Evolutionary conservation across 2,797 vertebrate genomes (phyloP), one percentile per base, ranked within the genome.

Genomic region (Lutjanus campechanus): DNA sequence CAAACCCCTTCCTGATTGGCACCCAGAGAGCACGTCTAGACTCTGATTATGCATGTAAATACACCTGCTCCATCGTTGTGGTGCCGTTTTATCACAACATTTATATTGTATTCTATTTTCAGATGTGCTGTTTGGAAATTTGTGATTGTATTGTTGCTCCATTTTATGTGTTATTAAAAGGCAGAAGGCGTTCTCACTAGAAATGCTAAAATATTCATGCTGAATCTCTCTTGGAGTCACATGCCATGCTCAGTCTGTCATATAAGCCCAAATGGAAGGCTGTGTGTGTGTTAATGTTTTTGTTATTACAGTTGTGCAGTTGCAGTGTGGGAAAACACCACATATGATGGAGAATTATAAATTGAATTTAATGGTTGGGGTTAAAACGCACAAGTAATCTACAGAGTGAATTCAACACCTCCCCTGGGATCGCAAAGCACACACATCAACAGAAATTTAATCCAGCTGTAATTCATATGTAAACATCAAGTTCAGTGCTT

Each of bases 11-110:
- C 79, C 85, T 82, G 89, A 91, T 78, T 90, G 85, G 88, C 86
- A 84, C 87, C 79, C 80, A 84, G 81, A 85, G 90, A 83, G 87
- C 16, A 13, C 69, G 88, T 92, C 89, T 92, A 93, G 91, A 93
- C 92, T 71, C 15, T 88, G 81, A 91, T 91, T 90, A 90, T 50
- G 68, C 79, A 88, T 84, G 79, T 88, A 89, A 89, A 92, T 83
- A 85, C 88, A 92, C 90, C 88, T 90, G 91, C 88, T 81, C 76
- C 69, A 43, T 73, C 82, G 75, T 79, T 54, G 79, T 74, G 75
- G 19, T 55, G n/a, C 69, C 68, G 54, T 55, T 76, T 88, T 49
- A 88, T 78, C 69, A 62, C 76, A 77, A 43, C 76, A 69, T 50
- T 47, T 46, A 65, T 40, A 20, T 58, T 67, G 53, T 73, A 25